Evolutionary conservation across 2,888 invertebrate species (phyloP).

Genomic region (Ochropleura plecta): DNA sequence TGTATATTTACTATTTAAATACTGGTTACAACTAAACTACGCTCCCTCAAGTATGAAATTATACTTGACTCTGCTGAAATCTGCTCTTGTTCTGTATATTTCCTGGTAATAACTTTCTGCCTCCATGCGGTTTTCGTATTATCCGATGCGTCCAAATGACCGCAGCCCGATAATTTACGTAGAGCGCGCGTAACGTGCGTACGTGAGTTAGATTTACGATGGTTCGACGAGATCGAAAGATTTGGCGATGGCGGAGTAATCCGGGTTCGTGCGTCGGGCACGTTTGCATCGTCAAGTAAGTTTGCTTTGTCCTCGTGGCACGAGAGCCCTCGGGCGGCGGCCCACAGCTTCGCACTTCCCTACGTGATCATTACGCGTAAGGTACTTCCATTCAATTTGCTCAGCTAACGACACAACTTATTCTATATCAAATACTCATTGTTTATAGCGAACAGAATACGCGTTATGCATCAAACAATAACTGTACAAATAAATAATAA

Average conservation of each 20-base stretch:
- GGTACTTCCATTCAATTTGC: conserved; percentile 71
- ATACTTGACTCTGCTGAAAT: background rate
- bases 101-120: background rate
- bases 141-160: conserved; percentile 35
- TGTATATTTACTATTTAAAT: background rate
- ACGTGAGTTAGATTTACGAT: conserved; percentile 60
- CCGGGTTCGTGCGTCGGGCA: conserved; percentile 31
- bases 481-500: conserved; percentile 41
- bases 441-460: conserved; percentile 17
- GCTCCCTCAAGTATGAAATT: background rate
- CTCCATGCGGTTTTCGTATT: conserved; percentile 7
- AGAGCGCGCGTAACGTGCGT: conserved; percentile 29
- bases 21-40: background rate
- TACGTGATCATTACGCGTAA: conserved; percentile 70
- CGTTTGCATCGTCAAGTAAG: conserved; percentile 59
- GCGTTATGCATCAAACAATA: conserved; percentile 36
- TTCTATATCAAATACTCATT: conserved; percentile 40
- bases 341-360: conserved; percentile 63
- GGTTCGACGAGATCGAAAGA: conserved; percentile 40
- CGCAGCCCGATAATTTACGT: conserved; percentile 40
- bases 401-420: conserved; percentile 57
- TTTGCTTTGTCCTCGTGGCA: conserved; percentile 51
- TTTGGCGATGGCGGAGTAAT: conserved; percentile 33
- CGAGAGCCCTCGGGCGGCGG: conserved; percentile 53
- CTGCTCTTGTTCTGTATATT: background rate